phyloP scores from a whole-genome alignment of 2,888 invertebrate species.

The Empis stercorea region DNA sequence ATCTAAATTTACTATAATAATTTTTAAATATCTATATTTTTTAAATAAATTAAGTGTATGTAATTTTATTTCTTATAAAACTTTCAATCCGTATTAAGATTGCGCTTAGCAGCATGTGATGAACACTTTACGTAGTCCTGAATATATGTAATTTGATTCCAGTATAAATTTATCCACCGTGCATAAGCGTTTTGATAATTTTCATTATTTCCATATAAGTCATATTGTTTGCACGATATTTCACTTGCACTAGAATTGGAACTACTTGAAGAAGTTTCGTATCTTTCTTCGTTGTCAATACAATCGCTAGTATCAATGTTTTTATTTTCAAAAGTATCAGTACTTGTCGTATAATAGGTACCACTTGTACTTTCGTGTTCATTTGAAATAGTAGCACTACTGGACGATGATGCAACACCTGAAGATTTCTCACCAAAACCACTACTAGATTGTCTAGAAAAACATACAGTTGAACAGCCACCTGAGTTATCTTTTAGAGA shows the following conservation, averaged over 20 bases:
- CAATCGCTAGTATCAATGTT: conserved; percentile 5
- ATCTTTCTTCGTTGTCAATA: conserved; percentile 8
- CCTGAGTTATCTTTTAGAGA: conserved; percentile 17
- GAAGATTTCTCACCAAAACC: conserved; percentile 32
- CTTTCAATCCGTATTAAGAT: neutral
- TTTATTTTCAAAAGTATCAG: conserved; percentile 16
- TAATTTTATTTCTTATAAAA: neutral
- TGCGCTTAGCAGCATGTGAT: conserved; percentile 13
- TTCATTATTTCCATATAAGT: neutral
- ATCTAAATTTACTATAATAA: too few species aligned
- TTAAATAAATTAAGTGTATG: too few species aligned
- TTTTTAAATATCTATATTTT: too few species aligned
- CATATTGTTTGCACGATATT: neutral
- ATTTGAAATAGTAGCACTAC: neutral
- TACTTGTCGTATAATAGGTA: neutral
- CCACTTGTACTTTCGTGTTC: neutral
- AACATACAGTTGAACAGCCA: conserved; percentile 8
- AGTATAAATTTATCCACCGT: conserved; percentile 21
- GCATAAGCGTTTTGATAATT: conserved; percentile 16
- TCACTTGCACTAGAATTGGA: too few species aligned
- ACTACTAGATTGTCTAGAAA: conserved; percentile 16
- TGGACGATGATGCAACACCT: conserved; percentile 20
- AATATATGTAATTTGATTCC: conserved; percentile 22
- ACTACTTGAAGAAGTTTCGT: conserved; percentile 12
- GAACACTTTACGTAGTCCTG: conserved; percentile 20